A percentile compares a stretch with the other conserved stretches of the same genome.
Evolutionary conservation across 2,113 vertebrate species (phyloP).

Genomic region (Larimichthys crocea): DNA sequence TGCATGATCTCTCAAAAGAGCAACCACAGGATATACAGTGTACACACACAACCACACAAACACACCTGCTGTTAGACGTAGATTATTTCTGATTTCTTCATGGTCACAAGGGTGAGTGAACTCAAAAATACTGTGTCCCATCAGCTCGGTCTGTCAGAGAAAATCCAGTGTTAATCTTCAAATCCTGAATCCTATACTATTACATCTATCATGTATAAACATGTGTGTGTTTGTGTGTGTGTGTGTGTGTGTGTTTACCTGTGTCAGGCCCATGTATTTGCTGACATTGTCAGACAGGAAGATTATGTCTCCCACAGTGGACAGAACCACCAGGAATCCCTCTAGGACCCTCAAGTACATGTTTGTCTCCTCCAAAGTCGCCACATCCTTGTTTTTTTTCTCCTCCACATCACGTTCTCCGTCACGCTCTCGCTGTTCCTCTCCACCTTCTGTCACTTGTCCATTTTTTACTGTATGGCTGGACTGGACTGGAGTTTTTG

Average conservation of each 20-base stretch:
- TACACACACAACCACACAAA: conserved; percentile 6
- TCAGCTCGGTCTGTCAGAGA: conserved; percentile 90
- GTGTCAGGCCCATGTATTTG: conserved; percentile 94
- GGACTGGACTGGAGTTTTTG: not conserved
- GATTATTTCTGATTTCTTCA: conserved; percentile 92
- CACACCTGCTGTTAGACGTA: conserved; percentile 88
- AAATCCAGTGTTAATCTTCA: not conserved
- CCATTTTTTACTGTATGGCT: not conserved
- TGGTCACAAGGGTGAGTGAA: conserved; percentile 97
- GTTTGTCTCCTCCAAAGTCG: conserved; percentile 65
- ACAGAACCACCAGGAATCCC: conserved; percentile 93
- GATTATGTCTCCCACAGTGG: conserved; percentile 94
- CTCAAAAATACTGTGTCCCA: conserved; percentile 96
- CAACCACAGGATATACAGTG: not conserved
- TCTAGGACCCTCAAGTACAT: conserved; percentile 91
- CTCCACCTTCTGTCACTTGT: not conserved
- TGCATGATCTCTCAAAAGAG: not conserved
- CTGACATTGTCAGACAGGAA: conserved; percentile 95
- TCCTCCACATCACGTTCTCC: conserved; percentile 77
- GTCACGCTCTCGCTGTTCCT: conserved; percentile 33
- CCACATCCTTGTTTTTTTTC: conserved; percentile 66
- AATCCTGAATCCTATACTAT: not conserved
- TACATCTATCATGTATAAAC: too few species aligned
- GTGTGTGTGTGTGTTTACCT: conserved; percentile 81
- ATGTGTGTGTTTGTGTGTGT: not conserved